phyloP scores from a whole-genome alignment of 2,797 vertebrate species.

The Streptopelia turtur region DNA sequence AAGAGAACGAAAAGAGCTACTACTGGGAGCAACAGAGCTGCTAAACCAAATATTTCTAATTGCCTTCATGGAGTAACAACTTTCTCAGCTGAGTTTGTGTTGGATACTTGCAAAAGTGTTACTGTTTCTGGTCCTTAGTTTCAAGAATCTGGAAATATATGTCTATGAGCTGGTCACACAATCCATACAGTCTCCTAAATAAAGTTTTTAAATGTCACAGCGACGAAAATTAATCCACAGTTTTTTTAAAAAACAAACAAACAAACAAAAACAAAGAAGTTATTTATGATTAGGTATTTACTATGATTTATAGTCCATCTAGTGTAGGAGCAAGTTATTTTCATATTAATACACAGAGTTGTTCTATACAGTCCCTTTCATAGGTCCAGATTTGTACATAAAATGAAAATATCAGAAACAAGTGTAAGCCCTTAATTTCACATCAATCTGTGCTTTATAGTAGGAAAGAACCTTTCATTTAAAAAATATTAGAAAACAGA shows the following conservation, averaged over 20 bases:
- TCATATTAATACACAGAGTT: neutral
- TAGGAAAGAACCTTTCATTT: neutral
- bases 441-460: neutral
- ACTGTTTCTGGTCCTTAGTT: accelerated
- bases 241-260: neutral
- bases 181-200: neutral
- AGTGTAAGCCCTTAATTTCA: neutral
- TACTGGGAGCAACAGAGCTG: neutral
- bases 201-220: neutral
- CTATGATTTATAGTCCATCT: neutral
- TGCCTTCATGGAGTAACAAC: neutral
- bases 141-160: neutral
- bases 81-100: neutral
- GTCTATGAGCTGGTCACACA: neutral
- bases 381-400: neutral
- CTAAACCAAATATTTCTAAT: neutral
- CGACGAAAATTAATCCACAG: neutral
- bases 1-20: neutral
- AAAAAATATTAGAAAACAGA: neutral
- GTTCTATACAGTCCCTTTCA: neutral
- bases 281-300: neutral
- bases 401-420: neutral
- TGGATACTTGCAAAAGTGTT: neutral
- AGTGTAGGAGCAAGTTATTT: neutral
- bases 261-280: neutral